phyloP scores from a whole-genome alignment of 2,888 invertebrate species.

The Heliconius charithonia region DNA sequence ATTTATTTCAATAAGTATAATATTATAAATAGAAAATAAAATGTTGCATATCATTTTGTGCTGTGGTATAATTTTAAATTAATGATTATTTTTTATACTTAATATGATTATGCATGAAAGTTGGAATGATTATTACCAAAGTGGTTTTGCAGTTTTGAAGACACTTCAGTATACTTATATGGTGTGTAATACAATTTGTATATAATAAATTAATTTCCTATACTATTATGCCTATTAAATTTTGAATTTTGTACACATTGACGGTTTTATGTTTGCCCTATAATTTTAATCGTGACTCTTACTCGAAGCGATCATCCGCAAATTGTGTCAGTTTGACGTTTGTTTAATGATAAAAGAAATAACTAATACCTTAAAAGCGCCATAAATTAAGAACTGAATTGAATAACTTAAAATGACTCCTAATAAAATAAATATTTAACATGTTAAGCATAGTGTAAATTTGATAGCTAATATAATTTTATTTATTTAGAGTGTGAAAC shows the following conservation, averaged over 20 bases:
- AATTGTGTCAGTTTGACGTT: too few relatives aligned
- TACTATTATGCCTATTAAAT: too few relatives aligned
- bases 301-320: background rate
- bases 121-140: background rate
- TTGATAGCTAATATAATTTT: background rate
- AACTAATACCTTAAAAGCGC: background rate
- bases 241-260: background rate
- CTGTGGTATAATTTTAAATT: background rate
- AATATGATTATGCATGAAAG: background rate
- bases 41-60: constrained; percentile 3
- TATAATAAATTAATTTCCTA: too few relatives aligned
- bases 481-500: background rate
- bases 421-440: background rate
- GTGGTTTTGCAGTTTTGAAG: background rate
- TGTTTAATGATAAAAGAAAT: background rate
- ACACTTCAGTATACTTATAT: background rate
- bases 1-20: background rate
- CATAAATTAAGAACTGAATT: too few relatives aligned
- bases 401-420: background rate
- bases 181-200: background rate
- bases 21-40: background rate
- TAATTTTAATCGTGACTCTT: background rate
- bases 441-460: background rate
- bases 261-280: background rate
- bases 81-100: background rate